Percentiles rank a stretch among this genome's conserved stretches.
Evolutionary conservation across 92 coral and sea anemone species (phyloP).

Genomic region (Zoanthus sansibaricus): DNA sequence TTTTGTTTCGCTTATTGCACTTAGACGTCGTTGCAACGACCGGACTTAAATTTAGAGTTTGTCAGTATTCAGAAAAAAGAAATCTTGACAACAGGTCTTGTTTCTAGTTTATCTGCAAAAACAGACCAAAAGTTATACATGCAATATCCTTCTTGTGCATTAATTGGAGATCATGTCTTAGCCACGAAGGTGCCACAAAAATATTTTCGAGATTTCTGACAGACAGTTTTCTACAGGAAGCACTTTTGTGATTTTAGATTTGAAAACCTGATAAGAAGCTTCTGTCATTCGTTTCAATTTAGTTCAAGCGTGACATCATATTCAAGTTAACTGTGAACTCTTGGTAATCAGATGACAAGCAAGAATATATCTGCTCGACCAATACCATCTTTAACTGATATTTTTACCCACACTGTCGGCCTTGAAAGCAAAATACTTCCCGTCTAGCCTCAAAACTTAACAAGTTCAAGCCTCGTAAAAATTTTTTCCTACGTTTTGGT

Average conservation of each 20-base stretch:
- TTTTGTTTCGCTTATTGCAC: not conserved
- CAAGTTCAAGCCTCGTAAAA: not conserved
- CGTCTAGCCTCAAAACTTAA: slow-evolving; percentile 44
- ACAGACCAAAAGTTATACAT: not conserved
- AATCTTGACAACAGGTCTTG: not conserved
- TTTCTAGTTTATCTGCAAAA: slow-evolving; percentile 15
- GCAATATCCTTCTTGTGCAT: not conserved
- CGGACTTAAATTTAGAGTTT: not conserved
- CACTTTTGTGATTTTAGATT: slow-evolving; percentile 36
- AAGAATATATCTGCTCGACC: slow-evolving; percentile 18
- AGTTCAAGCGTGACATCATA: slow-evolving; percentile 29
- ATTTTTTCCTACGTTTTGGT: not conserved
- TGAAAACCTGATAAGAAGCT: slow-evolving; percentile 26
- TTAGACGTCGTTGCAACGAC: not conserved
- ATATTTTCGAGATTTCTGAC: slow-evolving; percentile 43
- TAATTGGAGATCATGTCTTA: slow-evolving; percentile 10
- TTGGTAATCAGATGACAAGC: slow-evolving; percentile 13
- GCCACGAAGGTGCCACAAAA: slow-evolving; percentile 43
- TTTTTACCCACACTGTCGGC: slow-evolving; percentile 2
- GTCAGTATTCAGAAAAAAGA: not conserved
- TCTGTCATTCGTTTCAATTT: not conserved
- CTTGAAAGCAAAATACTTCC: slow-evolving; percentile 39
- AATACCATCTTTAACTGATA: slow-evolving; percentile 22
- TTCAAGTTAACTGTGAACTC: not conserved
- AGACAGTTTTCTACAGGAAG: slow-evolving; percentile 42